These are phyloP conservation scores for Macquaria australasica DNA, from an alignment of 2,113 vertebrate genomes.

Conservation along the genomic window DNA sequence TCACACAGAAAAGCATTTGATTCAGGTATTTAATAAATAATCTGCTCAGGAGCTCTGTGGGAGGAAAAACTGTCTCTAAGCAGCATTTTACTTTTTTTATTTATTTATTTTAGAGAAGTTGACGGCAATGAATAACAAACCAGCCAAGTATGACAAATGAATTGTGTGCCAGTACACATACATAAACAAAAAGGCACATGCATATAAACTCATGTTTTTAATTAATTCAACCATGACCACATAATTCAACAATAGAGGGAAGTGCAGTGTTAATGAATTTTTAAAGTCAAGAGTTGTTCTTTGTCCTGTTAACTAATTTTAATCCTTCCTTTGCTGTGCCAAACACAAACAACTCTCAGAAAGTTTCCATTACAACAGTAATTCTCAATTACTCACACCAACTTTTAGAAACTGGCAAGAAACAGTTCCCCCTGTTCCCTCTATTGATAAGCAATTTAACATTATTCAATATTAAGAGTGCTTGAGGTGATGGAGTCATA, in stretches of 20 bases:
- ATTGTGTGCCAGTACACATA: background rate
- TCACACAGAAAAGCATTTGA: background rate
- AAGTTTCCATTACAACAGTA: background rate
- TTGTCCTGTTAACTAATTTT: conserved; percentile 27
- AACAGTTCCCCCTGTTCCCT: background rate
- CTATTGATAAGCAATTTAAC: background rate
- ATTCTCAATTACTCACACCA: conserved; percentile 9
- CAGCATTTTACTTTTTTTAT: conserved; percentile 15
- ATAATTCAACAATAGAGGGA: conserved; percentile 30
- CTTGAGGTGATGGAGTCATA: background rate
- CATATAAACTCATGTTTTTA: conserved; percentile 36
- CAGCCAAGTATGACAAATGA: conserved; percentile 62
- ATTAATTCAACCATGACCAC: conserved; percentile 51
- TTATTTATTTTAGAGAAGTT: conserved; percentile 22
- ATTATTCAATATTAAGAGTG: background rate
- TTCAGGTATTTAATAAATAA: conserved; percentile 53
- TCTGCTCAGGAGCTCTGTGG: conserved; percentile 9
- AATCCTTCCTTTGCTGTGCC: conserved; percentile 29
- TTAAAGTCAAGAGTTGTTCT: conserved; percentile 40
- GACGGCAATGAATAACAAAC: conserved; percentile 61
- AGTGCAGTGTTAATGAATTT: conserved; percentile 48
- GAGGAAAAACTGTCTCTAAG: background rate
- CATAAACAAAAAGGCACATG: conserved; percentile 20
- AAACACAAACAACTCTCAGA: conserved; percentile 13
- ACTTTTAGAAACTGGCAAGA: background rate